phyloP scores from a whole-genome alignment of 2,888 invertebrate genomes.

The Caradrina kadenii region DNA sequence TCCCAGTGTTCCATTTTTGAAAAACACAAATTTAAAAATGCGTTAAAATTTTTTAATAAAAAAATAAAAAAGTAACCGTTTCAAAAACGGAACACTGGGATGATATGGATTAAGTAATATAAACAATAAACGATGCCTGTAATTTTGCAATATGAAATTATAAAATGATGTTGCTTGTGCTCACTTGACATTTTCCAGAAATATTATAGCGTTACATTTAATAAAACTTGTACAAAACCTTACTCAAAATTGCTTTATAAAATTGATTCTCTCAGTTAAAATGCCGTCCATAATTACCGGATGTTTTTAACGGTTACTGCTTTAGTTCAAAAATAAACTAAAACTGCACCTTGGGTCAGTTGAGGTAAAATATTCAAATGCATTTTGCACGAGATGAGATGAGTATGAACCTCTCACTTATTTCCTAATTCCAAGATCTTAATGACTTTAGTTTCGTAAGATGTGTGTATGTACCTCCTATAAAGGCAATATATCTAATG shows the following conservation, averaged over 20 bases:
- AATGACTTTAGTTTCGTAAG: conserved; percentile 14
- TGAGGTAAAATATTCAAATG: conserved; percentile 21
- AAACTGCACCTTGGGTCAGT: conserved; percentile 5
- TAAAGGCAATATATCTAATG: conserved; percentile 5
- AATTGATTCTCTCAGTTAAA: conserved; percentile 42
- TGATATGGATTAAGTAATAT: no score
- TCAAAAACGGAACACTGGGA: no score
- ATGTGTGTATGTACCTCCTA: neutral
- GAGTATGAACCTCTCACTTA: conserved; percentile 25
- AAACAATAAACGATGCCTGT: no score
- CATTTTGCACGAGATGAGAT: conserved; percentile 34
- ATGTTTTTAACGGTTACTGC: conserved; percentile 33
- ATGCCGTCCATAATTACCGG: conserved; percentile 12
- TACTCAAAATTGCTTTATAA: conserved; percentile 11
- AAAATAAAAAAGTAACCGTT: no score
- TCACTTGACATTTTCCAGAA: no score
- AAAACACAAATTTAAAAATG: no score
- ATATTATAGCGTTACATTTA: no score
- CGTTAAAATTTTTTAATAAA: no score
- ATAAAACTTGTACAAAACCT: no score
- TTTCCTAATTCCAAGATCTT: conserved; percentile 23
- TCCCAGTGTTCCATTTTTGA: no score
- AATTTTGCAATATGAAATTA: no score
- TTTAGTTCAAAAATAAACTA: conserved; percentile 37
- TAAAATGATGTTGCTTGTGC: no score